Evolutionary conservation across 2,113 vertebrate genomes (phyloP).

Genomic region (Megaleporinus macrocephalus): DNA sequence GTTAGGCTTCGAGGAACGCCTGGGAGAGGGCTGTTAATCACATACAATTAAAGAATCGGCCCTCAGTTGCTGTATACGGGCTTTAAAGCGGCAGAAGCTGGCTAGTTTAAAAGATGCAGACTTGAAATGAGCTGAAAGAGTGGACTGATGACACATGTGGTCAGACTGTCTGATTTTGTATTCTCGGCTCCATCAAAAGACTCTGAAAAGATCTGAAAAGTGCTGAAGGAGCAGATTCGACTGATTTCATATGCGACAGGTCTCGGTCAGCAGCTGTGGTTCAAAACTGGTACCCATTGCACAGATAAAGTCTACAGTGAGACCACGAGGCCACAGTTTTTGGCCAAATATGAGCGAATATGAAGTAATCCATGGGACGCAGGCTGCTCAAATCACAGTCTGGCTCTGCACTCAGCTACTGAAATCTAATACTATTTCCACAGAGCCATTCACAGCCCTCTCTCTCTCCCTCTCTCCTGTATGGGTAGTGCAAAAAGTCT

Average conservation of each 20-base stretch:
- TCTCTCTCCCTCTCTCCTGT: neutral
- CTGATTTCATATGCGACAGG: neutral
- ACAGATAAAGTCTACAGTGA: neutral
- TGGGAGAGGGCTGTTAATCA: neutral
- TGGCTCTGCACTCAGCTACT: neutral
- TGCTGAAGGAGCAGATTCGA: too few species aligned
- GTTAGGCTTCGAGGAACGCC: neutral
- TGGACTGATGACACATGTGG: neutral
- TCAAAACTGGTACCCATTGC: neutral
- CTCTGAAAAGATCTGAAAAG: too few species aligned
- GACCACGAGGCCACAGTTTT: neutral
- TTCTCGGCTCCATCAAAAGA: too few species aligned
- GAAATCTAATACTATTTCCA: neutral
- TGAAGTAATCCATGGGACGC: neutral
- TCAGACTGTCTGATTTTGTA: too few species aligned
- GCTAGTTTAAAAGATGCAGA: neutral
- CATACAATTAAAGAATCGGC: neutral
- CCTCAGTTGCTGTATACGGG: neutral
- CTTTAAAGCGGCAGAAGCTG: neutral
- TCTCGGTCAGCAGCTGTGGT: neutral
- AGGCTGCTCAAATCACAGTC: neutral
- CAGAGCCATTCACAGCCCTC: neutral
- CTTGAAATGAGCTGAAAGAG: neutral
- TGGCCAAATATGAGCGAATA: neutral
- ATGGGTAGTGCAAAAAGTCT: neutral